Conservation (phyloP, 2,797 vertebrate species). For the Sebastes kiyomatsui region DNA sequence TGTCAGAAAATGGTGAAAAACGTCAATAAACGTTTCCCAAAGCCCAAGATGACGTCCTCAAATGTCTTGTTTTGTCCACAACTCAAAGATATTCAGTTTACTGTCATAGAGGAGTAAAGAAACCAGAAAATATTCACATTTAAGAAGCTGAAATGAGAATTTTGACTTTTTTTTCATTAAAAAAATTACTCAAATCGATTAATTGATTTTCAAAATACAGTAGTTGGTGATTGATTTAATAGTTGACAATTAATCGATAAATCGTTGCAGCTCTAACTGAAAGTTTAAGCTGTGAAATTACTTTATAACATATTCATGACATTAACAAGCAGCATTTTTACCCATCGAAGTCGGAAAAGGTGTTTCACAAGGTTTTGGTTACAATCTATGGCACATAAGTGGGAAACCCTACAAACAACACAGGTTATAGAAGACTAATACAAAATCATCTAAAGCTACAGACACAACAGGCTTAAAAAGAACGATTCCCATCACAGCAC, state of each 20-base stretch:
- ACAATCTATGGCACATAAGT: background rate
- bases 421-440: constrained; percentile 28
- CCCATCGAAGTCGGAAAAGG: background rate
- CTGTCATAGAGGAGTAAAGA: too few species aligned
- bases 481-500: constrained; percentile 52
- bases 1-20: too few species aligned
- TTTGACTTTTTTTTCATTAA: rapidly evolving
- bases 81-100: too few species aligned
- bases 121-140: too few species aligned
- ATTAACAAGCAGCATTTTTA: background rate
- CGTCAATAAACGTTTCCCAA: rapidly evolving
- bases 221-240: too few species aligned
- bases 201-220: too few species aligned
- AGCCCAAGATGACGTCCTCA: too few species aligned
- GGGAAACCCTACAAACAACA: constrained; percentile 39
- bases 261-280: background rate
- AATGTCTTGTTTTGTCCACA: too few species aligned
- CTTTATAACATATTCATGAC: background rate
- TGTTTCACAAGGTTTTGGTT: constrained; percentile 1
- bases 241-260: too few species aligned
- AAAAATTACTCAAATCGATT: too few species aligned
- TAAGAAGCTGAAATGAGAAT: too few species aligned
- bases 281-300: background rate
- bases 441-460: constrained; percentile 51
- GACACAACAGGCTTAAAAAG: constrained; percentile 29